Evolutionary conservation across 2,888 invertebrate genomes (phyloP).

Genomic region (Parascotia fuliginaria): DNA sequence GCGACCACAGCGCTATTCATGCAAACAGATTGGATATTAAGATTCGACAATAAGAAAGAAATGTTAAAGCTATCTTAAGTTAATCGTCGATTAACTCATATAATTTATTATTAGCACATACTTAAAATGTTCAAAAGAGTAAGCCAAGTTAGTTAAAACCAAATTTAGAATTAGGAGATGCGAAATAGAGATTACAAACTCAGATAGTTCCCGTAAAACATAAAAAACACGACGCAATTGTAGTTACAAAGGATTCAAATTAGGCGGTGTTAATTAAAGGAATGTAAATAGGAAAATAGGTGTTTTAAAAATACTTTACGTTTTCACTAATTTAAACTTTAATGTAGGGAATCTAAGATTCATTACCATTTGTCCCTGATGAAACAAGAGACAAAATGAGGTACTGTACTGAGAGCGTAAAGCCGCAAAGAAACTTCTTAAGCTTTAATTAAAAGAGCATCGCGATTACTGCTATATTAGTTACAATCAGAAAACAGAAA

Average conservation of each 20-base stretch:
- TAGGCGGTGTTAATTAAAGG: conserved; percentile 44
- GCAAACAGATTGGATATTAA: too few species aligned
- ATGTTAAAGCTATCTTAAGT: too few species aligned
- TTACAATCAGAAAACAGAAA: conserved; percentile 60
- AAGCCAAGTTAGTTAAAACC: too few species aligned
- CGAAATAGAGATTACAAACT: background rate
- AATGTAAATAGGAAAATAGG: conserved; percentile 33
- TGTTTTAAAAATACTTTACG: conserved; percentile 29
- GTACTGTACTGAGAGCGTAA: conserved; percentile 42
- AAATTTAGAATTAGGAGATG: background rate
- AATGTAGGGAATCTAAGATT: conserved; percentile 3
- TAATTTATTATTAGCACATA: background rate
- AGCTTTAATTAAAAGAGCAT: conserved; percentile 74
- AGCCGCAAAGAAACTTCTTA: conserved; percentile 69
- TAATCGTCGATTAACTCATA: too few species aligned
- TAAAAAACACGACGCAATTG: conserved; percentile 16
- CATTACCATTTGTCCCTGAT: conserved; percentile 4
- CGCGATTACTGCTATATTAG: conserved; percentile 72
- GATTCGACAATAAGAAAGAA: too few species aligned
- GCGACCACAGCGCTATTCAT: too few species aligned
- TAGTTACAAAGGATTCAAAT: conserved; percentile 39
- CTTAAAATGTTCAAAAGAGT: background rate
- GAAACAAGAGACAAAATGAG: conserved; percentile 44
- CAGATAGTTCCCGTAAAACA: conserved; percentile 4
- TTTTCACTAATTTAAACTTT: conserved; percentile 7